A percentile compares a stretch with the other conserved stretches of the same genome.
Evolutionary conservation across 2,113 vertebrate genomes (phyloP).

Genomic region (Poeciliopsis retropinna): DNA sequence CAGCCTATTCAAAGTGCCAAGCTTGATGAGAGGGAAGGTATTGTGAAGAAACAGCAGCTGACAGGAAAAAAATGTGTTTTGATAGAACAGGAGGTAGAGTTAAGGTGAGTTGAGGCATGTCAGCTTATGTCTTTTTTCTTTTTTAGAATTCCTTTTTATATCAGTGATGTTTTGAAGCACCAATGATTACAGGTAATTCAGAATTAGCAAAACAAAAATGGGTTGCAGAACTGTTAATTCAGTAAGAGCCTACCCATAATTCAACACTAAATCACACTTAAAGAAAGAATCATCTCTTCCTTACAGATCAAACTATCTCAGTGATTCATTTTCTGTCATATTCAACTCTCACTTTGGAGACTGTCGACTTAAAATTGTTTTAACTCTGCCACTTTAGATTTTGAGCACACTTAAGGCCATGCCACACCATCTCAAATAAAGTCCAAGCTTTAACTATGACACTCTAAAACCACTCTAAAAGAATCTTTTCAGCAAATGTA

Average conservation of each 20-base stretch:
- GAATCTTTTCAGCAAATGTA: too few relatives aligned
- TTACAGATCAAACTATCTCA: too few relatives aligned
- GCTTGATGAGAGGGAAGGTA: constrained; percentile 40
- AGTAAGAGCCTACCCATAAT: too few relatives aligned
- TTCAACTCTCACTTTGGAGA: too few relatives aligned
- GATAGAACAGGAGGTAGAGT: constrained; percentile 8
- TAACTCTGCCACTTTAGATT: too few relatives aligned
- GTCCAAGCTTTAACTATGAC: not conserved
- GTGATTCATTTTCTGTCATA: too few relatives aligned
- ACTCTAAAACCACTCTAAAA: too few relatives aligned
- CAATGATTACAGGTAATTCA: not conserved
- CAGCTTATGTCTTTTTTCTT: not conserved
- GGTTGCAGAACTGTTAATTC: not conserved
- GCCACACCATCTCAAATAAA: not conserved
- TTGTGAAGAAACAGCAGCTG: constrained; percentile 44
- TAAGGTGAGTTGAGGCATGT: constrained; percentile 7
- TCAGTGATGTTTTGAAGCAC: not conserved
- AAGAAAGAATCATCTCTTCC: too few relatives aligned
- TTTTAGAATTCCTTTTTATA: not conserved
- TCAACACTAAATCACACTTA: too few relatives aligned
- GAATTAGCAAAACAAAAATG: not conserved
- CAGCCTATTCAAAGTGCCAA: constrained; percentile 34
- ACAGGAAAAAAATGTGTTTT: constrained; percentile 14
- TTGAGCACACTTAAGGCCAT: not conserved
- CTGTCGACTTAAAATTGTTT: too few relatives aligned